Evolutionary conservation across 2,113 vertebrate genomes (phyloP).

Genomic region (Amphilophus citrinellus): DNA sequence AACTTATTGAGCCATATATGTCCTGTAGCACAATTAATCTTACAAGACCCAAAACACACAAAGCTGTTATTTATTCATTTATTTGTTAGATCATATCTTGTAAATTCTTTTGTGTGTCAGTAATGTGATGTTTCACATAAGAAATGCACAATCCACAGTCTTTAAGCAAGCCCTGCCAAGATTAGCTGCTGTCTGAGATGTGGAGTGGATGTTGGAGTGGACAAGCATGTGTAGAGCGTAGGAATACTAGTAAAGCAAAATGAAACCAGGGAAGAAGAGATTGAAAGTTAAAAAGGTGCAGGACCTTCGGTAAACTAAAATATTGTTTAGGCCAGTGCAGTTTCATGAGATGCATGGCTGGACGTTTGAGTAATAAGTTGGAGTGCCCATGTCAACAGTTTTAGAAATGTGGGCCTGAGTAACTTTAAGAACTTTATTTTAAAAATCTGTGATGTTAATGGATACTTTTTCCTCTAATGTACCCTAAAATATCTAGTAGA

Average conservation of each 20-base stretch:
- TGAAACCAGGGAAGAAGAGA: neutral
- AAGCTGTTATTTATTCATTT: neutral
- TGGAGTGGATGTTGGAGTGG: neutral
- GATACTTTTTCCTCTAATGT: neutral
- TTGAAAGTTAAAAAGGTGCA: neutral
- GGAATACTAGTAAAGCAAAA: neutral
- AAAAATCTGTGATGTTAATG: neutral
- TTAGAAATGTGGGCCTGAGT: neutral
- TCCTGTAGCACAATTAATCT: neutral
- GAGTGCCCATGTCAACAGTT: neutral
- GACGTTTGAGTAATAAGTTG: too few species aligned
- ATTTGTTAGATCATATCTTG: neutral
- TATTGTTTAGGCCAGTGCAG: neutral
- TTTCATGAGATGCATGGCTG: neutral
- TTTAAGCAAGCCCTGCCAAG: neutral
- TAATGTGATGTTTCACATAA: slow-evolving; percentile 5
- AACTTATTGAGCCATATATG: neutral
- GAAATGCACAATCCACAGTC: neutral
- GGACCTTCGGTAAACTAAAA: neutral
- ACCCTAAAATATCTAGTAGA: neutral
- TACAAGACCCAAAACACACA: neutral
- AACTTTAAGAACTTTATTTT: neutral
- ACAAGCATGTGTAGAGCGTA: neutral
- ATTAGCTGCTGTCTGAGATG: neutral
- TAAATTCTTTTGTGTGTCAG: neutral